These are phyloP conservation scores for Zootermopsis nevadensis DNA, from an alignment of 2,888 invertebrate genomes.

Conservation along the genomic window DNA sequence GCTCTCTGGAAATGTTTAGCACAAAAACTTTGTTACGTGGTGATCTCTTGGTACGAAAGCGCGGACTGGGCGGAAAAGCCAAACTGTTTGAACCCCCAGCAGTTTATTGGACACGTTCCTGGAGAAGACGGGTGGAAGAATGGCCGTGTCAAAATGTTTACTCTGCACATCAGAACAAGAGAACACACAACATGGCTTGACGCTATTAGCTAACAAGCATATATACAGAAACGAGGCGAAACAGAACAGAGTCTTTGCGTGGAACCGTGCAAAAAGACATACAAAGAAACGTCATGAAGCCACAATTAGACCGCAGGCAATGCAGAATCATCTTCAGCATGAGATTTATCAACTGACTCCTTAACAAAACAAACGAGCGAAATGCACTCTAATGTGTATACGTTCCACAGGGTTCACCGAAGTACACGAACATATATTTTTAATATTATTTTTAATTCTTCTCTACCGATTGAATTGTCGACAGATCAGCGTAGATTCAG, in stretches of 20 bases:
- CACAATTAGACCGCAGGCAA: too few species aligned
- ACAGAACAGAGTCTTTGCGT: background rate
- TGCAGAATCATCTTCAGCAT: too few species aligned
- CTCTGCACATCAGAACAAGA: background rate
- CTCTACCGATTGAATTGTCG: too few species aligned
- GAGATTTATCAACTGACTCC: too few species aligned
- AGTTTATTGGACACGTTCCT: background rate
- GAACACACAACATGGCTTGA: background rate
- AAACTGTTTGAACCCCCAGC: background rate
- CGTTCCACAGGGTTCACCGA: too few species aligned
- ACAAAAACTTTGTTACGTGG: background rate
- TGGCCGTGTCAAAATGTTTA: slow-evolving; percentile 6
- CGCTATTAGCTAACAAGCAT: background rate
- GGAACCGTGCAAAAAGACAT: background rate
- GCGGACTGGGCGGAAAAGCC: slow-evolving; percentile 11
- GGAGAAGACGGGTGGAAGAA: background rate
- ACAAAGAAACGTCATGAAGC: too few species aligned
- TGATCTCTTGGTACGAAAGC: background rate
- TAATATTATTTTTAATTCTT: too few species aligned
- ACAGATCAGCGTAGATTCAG: too few species aligned
- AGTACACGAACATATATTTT: too few species aligned
- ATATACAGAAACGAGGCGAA: background rate
- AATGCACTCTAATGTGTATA: too few species aligned
- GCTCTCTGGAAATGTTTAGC: background rate
- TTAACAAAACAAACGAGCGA: too few species aligned